These are phyloP conservation scores for Dendrocopos noguchii DNA, from an alignment of 2,113 vertebrate genomes.

Conservation along the genomic window DNA sequence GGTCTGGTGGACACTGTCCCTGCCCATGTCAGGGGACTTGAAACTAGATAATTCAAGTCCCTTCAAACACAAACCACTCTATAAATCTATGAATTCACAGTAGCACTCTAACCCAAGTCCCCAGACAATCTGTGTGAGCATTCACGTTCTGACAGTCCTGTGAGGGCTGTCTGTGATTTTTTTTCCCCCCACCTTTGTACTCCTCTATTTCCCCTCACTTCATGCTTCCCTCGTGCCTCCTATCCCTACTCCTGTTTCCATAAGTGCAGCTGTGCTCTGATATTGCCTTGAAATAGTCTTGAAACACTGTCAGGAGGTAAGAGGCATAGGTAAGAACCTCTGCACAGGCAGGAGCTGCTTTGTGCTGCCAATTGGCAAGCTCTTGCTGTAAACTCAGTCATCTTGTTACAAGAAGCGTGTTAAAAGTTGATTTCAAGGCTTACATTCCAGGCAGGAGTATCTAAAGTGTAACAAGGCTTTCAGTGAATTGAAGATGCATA, in stretches of 20 bases:
- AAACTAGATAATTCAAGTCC: too few relatives aligned
- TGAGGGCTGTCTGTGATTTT: rapidly evolving
- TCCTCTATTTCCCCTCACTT: background rate
- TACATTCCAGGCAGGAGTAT: background rate
- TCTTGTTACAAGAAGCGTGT: background rate
- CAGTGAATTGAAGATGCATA: background rate
- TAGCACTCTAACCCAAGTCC: background rate
- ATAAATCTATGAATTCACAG: background rate
- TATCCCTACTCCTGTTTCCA: background rate
- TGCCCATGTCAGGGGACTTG: too few relatives aligned
- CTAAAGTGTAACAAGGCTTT: background rate
- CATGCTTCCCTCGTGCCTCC: rapidly evolving
- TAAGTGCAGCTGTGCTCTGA: background rate
- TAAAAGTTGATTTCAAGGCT: background rate
- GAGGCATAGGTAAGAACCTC: background rate
- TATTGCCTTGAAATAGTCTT: background rate
- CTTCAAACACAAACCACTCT: too few relatives aligned
- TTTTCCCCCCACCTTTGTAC: background rate
- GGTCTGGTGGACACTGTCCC: too few relatives aligned
- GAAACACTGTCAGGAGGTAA: background rate
- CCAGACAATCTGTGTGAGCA: background rate
- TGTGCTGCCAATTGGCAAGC: background rate
- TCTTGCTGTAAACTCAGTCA: background rate
- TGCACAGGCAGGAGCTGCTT: background rate
- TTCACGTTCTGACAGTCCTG: background rate